These are phyloP conservation scores for Heteromyza rotundicornis DNA, from an alignment of 2,888 invertebrate species.

Conservation along the genomic window DNA sequence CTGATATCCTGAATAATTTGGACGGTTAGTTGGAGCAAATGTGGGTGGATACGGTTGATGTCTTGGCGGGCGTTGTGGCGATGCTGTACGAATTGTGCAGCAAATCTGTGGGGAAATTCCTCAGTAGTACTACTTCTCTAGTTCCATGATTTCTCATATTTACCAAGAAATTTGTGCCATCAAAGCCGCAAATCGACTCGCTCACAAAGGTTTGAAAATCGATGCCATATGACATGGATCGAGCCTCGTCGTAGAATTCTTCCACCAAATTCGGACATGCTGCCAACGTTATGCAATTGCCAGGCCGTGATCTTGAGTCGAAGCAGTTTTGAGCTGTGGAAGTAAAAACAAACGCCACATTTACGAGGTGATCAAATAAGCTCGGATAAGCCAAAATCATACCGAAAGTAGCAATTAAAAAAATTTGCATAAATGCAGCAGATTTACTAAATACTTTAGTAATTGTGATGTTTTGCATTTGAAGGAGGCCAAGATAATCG, in stretches of 20 bases:
- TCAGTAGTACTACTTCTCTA: too few species aligned
- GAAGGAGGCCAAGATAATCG: too few species aligned
- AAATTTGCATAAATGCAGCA: too few species aligned
- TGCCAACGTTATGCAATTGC: slow-evolving; percentile 66
- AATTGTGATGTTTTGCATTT: too few species aligned
- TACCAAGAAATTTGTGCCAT: slow-evolving; percentile 71
- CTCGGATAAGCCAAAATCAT: too few species aligned
- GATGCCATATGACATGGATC: slow-evolving; percentile 42
- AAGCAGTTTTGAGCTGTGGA: slow-evolving; percentile 61
- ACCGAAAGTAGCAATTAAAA: too few species aligned
- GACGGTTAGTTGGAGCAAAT: background rate
- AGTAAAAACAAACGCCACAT: slow-evolving; percentile 13
- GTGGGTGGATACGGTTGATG: slow-evolving; percentile 22
- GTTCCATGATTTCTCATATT: too few species aligned
- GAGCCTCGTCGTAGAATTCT: slow-evolving; percentile 44
- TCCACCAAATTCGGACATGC: slow-evolving; percentile 65
- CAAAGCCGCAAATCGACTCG: slow-evolving; percentile 74
- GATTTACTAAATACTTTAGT: too few species aligned
- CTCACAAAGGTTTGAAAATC: slow-evolving; percentile 65
- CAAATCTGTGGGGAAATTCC: slow-evolving; percentile 40
- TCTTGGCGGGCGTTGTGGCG: slow-evolving; percentile 35
- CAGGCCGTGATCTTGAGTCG: slow-evolving; percentile 64
- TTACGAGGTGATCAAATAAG: too few species aligned
- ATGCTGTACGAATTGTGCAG: slow-evolving; percentile 32
- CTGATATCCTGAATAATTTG: background rate